Percentiles rank a stretch among this genome's conserved stretches.
phyloP scores from a whole-genome alignment of 1,140 invertebrate species.

The Ptiloglossa arizonensis region DNA sequence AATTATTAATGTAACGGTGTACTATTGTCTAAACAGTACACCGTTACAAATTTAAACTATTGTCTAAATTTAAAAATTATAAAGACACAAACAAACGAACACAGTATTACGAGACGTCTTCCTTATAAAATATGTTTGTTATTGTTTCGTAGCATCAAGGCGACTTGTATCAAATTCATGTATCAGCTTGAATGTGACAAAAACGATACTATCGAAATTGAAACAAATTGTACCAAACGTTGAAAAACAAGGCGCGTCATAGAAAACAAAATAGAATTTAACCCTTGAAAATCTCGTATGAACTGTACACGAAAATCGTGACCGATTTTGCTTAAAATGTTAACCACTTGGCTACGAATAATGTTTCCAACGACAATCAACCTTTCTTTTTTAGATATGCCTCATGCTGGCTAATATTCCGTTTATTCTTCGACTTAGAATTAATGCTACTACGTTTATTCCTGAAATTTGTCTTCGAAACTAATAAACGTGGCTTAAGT shows the following conservation, averaged over 20 bases:
- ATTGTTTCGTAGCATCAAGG: neutral
- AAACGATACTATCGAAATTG: neutral
- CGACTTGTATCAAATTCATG: neutral
- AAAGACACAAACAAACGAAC: too few relatives aligned
- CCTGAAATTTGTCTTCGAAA: too few relatives aligned
- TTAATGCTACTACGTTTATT: too few relatives aligned
- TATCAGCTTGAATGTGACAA: neutral
- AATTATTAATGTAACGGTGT: too few relatives aligned
- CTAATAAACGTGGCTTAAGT: too few relatives aligned
- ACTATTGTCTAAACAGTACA: too few relatives aligned
- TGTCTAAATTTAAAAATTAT: too few relatives aligned
- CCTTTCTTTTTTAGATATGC: neutral
- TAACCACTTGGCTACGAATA: constrained; percentile 16
- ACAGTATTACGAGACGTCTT: too few relatives aligned
- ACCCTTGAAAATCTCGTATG: neutral
- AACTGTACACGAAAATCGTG: neutral
- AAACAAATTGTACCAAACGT: neutral
- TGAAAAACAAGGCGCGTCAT: neutral
- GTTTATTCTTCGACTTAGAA: too few relatives aligned
- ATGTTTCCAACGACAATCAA: neutral
- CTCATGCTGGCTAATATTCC: too few relatives aligned
- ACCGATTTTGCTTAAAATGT: neutral
- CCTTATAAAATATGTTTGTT: too few relatives aligned
- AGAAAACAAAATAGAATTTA: neutral
- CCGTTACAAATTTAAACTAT: too few relatives aligned